Evolutionary conservation across 2,113 vertebrate species (phyloP).

Genomic region (Gambusia affinis): DNA sequence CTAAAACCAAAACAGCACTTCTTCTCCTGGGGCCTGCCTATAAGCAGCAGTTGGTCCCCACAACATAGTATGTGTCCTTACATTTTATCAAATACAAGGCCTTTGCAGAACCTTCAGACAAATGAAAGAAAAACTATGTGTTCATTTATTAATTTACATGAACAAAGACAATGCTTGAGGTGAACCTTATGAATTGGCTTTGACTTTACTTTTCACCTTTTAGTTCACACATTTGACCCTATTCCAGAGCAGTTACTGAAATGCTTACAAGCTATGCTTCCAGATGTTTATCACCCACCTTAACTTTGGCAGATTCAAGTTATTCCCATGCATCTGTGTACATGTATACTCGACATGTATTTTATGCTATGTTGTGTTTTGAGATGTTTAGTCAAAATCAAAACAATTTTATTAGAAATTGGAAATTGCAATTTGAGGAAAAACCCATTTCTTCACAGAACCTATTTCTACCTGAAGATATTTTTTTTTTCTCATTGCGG

Average conservation of each 20-base stretch:
- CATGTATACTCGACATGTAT: not conserved
- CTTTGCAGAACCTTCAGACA: not conserved
- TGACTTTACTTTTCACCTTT: not conserved
- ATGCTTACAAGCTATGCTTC: constrained; percentile 56
- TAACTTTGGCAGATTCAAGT: not conserved
- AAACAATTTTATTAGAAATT: not conserved
- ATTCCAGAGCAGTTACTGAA: constrained; percentile 44
- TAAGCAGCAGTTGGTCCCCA: too few species aligned
- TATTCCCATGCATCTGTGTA: constrained; percentile 22
- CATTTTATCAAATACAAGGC: too few species aligned
- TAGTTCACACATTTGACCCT: not conserved
- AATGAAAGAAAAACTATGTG: not conserved
- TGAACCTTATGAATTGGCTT: not conserved
- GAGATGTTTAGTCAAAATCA: constrained; percentile 1
- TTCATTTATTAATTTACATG: not conserved
- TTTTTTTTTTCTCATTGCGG: not conserved
- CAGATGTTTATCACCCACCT: constrained; percentile 17
- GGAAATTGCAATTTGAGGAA: not conserved
- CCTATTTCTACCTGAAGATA: constrained; percentile 4
- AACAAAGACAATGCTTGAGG: not conserved
- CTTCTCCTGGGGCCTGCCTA: too few species aligned
- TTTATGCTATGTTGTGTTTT: not conserved
- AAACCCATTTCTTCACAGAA: not conserved
- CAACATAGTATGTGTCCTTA: too few species aligned
- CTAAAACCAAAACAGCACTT: too few species aligned